Evolutionary conservation across 2,797 vertebrate genomes (phyloP).

Genomic region (Cuniculus paca): DNA sequence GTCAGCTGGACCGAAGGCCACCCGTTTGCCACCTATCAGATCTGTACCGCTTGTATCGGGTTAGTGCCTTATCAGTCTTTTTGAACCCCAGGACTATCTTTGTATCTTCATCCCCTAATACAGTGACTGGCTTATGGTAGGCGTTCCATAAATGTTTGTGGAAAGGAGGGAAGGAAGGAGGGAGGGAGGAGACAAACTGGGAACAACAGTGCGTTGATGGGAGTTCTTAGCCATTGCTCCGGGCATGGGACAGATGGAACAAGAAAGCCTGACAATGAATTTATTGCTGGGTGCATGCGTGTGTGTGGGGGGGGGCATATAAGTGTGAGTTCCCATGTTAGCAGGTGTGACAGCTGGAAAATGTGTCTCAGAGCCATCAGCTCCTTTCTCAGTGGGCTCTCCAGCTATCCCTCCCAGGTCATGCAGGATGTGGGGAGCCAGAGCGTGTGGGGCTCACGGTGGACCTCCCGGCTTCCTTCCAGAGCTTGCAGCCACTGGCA

Average conservation of each 20-base stretch:
- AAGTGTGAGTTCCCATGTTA: constrained; percentile 27
- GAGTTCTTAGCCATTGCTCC: constrained; percentile 44
- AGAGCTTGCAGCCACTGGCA: constrained; percentile 67
- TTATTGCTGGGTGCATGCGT: constrained; percentile 3
- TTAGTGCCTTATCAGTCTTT: not conserved
- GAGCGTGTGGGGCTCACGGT: constrained; percentile 23
- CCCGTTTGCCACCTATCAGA: not conserved
- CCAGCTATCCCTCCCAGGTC: constrained; percentile 10
- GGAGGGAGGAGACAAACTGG: not conserved
- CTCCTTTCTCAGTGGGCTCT: constrained; percentile 41
- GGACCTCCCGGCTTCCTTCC: constrained; percentile 70
- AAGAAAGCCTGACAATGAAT: constrained; percentile 58
- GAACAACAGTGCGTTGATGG: constrained; percentile 9
- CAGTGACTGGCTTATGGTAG: not conserved
- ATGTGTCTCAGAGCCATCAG: constrained; percentile 57
- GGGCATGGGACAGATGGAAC: constrained; percentile 50
- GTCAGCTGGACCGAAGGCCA: not conserved
- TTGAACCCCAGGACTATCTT: not conserved
- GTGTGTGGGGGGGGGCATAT: not conserved
- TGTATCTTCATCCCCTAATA: not conserved
- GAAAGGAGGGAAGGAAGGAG: not conserved
- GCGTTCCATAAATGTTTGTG: not conserved
- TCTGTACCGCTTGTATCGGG: not conserved
- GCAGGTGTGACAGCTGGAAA: constrained; percentile 73
- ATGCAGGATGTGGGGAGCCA: not conserved